Evolutionary conservation across 1,140 invertebrate species (phyloP), one percentile per base, ranked within the genome.

Genomic region (Cyclargus thomasi): DNA sequence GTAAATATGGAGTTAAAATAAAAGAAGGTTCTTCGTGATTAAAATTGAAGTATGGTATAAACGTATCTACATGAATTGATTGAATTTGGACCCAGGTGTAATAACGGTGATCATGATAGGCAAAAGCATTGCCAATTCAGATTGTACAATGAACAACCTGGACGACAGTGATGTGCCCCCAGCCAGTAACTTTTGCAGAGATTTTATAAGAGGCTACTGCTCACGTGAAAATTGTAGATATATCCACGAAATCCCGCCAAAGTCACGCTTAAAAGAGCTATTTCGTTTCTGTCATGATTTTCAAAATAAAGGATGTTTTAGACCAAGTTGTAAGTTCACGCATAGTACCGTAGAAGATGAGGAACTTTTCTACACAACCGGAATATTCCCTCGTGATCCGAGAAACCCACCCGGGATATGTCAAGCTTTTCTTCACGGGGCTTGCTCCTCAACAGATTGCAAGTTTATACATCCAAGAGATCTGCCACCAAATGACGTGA

Each of bases 241-340:
- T 70, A 76, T 86, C 47, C 88, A 90, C 53, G 86, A 88, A 72
- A 76, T 80, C 59, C 82, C 86, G 68, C 82, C 88, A 8, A 83
- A 79, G 73, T 23, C 71, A 20, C 80, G 67, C 63, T 66, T 88
- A 7, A 88, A 87, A 67, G 87, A 90, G 53, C 66, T 90, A 20
- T 90, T 90, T 71, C 77, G 81, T 62, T 88, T 90, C 67, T 90
- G 86, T 71, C 87, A 90, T 67, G 87, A 90, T 68, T 90, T 74
- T 72, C 87, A 90, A 77, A 90, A 90, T 67, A 90, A 88, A 76
- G 86, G 87, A 2, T 90, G 87, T 68, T 88, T 80, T 62, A 80
- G 87, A 79, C 67, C 65, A 16, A 88, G 83, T 67, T 90, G 87
- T 67, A 90, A 88, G 64, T 90, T 90, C 72, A 70, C 86, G 21